Evolutionary conservation across 2,888 invertebrate genomes (phyloP).

Genomic region (Drosophila atripex): DNA sequence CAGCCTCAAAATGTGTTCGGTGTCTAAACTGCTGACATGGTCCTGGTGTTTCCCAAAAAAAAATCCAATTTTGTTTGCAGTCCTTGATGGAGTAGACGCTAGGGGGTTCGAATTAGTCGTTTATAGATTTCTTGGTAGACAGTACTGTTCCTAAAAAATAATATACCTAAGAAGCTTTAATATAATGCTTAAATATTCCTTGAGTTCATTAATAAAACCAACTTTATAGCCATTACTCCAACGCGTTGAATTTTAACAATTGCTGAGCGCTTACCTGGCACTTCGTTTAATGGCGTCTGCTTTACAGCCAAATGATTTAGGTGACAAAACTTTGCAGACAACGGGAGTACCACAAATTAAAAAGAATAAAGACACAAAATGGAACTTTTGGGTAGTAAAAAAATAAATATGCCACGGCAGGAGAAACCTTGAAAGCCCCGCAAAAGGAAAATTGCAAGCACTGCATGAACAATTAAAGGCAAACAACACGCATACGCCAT

Average conservation of each 20-base stretch:
- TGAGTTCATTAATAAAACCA: neutral
- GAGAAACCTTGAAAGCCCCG: conserved; percentile 7
- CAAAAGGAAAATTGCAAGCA: conserved; percentile 38
- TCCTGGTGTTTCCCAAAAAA: neutral
- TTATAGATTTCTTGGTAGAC: neutral
- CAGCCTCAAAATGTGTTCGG: conserved; percentile 28
- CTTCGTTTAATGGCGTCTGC: conserved; percentile 39
- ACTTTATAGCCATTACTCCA: conserved; percentile 20
- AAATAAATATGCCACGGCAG: conserved; percentile 33
- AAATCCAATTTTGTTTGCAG: neutral
- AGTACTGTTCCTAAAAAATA: neutral
- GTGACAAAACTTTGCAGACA: conserved; percentile 72
- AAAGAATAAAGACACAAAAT: conserved; percentile 16
- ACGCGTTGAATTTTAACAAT: conserved; percentile 30
- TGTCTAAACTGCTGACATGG: conserved; percentile 9
- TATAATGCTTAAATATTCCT: neutral
- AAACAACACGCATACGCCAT: conserved; percentile 53
- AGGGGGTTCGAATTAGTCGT: neutral
- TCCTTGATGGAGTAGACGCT: neutral
- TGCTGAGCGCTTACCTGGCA: conserved; percentile 33
- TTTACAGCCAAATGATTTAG: conserved; percentile 65
- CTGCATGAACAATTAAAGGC: conserved; percentile 39
- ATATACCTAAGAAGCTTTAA: too few relatives aligned
- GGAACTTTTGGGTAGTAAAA: conserved; percentile 44
- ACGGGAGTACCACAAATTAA: conserved; percentile 2